Evolutionary conservation across 2,888 invertebrate genomes (phyloP), one percentile per base, ranked within the genome.

Genomic region (Lepetodrilus schrolli): DNA sequence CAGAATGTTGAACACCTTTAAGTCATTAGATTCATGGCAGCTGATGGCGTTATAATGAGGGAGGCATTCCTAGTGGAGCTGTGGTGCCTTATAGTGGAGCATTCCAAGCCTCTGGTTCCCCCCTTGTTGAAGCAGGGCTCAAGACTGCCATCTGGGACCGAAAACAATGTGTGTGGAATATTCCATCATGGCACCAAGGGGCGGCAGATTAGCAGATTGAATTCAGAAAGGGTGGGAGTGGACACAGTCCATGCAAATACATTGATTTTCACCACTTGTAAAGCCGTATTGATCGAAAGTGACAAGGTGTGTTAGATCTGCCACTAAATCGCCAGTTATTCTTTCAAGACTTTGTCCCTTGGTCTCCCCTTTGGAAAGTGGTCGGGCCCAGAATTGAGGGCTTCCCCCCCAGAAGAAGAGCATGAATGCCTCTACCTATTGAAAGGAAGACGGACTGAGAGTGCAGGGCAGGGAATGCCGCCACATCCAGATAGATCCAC

Each of bases 121-220:
- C 58, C 58, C 34, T 30, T 58, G 58, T 58, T 34, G 58, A 58
- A 58, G 34, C 34, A 34, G 58, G 58, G n/a, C 7, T 34, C 34
- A 58, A 58, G 30, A 58, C 58, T 58, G 58, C 58, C 58, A 58
- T 58, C 58, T 58, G 58, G 58, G 58, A 58, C 58, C n/a, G 58
- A 58, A 58, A 58, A 58, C 58, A 51, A 51, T 51, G 58, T 58
- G 30, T 58, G 21, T 23, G 58, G 58, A 26, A 26, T n/a, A 34
- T 26, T 58, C 58, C 58, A 58, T 58, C 17, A 30, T 58, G 58
- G 58, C 58, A 58, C 26, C 34, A 17, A 30, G 58, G 13, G 17
- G 5, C 34, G 7, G 7, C 13, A 30, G 30, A n/a, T n/a, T n/a
- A n/a, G n/a, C n/a, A n/a, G n/a, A n/a, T n/a, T n/a, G n/a, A n/a